These are phyloP conservation scores for Hypotaenidia okinawae DNA, from an alignment of 2,797 vertebrate species.

Conservation along the genomic window DNA sequence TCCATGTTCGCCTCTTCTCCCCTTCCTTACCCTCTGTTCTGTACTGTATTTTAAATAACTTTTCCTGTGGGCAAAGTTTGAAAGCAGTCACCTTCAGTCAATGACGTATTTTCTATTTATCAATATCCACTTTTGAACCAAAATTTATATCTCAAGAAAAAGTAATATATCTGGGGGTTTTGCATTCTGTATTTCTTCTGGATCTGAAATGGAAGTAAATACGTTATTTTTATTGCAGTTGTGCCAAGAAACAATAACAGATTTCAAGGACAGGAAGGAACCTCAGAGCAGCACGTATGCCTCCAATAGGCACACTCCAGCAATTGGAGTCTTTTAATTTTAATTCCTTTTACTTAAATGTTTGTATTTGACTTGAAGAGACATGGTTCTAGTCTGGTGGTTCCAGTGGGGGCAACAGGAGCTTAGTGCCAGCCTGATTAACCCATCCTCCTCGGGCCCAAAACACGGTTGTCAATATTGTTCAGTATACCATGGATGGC, in stretches of 20 bases:
- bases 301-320: neutral
- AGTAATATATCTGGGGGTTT: neutral
- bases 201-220: neutral
- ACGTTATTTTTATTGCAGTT: neutral
- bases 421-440: neutral
- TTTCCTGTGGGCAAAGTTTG: neutral
- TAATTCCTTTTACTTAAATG: neutral
- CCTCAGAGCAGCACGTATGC: neutral
- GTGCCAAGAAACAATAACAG: neutral
- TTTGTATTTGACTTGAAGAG: neutral
- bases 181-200: neutral
- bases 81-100: neutral
- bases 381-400: neutral
- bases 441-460: too few relatives aligned
- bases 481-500: rapidly evolving
- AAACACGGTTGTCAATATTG: neutral
- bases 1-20: neutral
- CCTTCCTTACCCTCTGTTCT: neutral
- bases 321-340: neutral
- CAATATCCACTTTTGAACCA: neutral
- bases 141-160: neutral
- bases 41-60: neutral
- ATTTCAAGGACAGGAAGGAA: neutral
- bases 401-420: neutral
- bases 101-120: constrained; percentile 19